Evolutionary conservation across 2,113 vertebrate genomes (phyloP).

Genomic region (Etheostoma cragini): DNA sequence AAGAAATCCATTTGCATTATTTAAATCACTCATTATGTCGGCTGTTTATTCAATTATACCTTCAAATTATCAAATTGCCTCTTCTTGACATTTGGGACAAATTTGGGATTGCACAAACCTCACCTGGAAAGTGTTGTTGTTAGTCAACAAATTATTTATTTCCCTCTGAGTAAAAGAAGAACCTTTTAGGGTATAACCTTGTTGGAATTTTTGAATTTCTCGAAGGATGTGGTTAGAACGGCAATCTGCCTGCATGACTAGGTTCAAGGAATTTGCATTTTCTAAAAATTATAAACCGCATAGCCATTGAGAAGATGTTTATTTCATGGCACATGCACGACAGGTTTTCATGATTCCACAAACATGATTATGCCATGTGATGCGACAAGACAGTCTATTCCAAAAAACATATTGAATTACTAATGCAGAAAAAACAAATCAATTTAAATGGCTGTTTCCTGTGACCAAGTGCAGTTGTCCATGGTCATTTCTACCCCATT

Average conservation of each 20-base stretch:
- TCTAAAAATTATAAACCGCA: too few species aligned
- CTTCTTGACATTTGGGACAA: neutral
- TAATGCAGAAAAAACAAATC: conserved; percentile 26
- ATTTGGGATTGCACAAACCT: conserved; percentile 2
- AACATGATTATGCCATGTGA: conserved; percentile 19
- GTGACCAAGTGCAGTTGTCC: conserved; percentile 35
- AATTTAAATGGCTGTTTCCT: conserved; percentile 35
- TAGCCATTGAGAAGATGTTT: conserved; percentile 6
- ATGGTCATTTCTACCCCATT: conserved; percentile 13
- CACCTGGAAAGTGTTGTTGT: neutral
- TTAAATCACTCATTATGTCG: conserved; percentile 13
- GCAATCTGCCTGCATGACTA: neutral
- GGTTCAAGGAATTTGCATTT: too few species aligned
- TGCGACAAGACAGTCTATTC: neutral
- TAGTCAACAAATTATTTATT: neutral
- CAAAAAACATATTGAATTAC: conserved; percentile 3
- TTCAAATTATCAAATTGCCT: conserved; percentile 17
- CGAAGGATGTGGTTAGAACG: conserved; percentile 6
- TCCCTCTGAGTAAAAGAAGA: neutral
- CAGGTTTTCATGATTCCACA: conserved; percentile 5
- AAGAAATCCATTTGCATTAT: conserved; percentile 21
- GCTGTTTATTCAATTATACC: conserved; percentile 11
- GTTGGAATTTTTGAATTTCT: neutral
- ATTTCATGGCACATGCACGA: neutral
- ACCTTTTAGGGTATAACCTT: neutral